Conservation (phyloP, 2,797 vertebrate species). For the Schizothorax lantsangensis region DNA sequence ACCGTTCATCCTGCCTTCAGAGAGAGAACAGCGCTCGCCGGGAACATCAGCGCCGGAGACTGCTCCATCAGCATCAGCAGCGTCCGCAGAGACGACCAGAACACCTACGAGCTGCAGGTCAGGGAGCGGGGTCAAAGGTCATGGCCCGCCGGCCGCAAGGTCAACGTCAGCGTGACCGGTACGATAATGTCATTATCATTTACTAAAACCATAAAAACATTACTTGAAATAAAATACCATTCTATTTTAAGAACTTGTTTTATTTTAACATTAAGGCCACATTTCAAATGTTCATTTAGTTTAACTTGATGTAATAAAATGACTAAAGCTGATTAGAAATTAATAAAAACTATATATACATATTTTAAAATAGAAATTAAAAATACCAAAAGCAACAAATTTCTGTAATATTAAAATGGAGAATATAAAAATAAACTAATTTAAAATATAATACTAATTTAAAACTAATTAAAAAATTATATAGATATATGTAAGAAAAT, state of each 20-base stretch:
- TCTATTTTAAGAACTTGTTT: no score
- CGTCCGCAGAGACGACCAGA: constrained; percentile 69
- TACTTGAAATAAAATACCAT: not conserved
- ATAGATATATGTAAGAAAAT: not conserved
- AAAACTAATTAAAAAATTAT: no score
- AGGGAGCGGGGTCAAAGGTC: constrained; percentile 65
- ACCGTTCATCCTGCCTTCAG: constrained; percentile 64
- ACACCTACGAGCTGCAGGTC: constrained; percentile 73
- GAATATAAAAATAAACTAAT: no score
- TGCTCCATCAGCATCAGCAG: constrained; percentile 78
- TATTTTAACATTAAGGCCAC: no score
- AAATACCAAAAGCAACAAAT: no score
- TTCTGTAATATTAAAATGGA: no score
- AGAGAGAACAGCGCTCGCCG: constrained; percentile 70
- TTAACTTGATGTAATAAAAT: no score
- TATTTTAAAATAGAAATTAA: no score
- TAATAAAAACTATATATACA: no score
- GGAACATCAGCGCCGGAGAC: constrained; percentile 72
- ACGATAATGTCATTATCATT: not conserved
- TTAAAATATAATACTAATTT: no score
- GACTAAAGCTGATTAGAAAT: no score
- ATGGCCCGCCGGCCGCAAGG: constrained; percentile 72
- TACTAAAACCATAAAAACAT: not conserved
- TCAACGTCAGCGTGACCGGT: not conserved
- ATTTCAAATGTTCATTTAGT: no score